Evolutionary conservation across 2,888 invertebrate genomes (phyloP), one percentile per base, ranked within the genome.

Genomic region (Didymodactylos carnosus): DNA sequence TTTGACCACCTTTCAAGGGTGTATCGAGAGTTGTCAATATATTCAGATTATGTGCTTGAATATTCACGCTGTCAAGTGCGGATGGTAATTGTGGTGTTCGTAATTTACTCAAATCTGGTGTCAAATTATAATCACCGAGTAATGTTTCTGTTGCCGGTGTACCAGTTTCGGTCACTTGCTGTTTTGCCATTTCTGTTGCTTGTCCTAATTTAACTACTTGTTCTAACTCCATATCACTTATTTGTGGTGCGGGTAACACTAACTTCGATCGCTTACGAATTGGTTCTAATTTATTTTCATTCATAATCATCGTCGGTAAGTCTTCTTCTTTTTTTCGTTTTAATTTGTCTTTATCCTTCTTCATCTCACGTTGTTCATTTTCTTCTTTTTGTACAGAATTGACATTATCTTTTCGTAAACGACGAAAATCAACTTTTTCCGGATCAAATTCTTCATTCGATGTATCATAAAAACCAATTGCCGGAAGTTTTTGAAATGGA

Each of bases 11-110:
- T 83, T 95, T 95, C 25, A 98, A 85, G 0, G 97, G 97, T 0
- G 97, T 98, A 81, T 98, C 97, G 2, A 94, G 94, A 82, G 97
- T 94, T 0, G 93, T 92, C 27, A 98, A 85, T 0, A 97, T 95
- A 91, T 98, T 94, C 80, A 98, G 91, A 82, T 98, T 97, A 84
- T 97, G 94, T 0, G 97, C 97, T 84, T 97, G 97, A 88, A 94
- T 89, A 76, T 86, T 79, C 73, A 86, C 87, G 81, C 88, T 87
- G 84, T 94, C 93, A 73, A 88, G 88, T 6, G 88, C 78, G 4
- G 84, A 89, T 3, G 94, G 93, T 0, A 94, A 94, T 75, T 94
- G 87, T 2, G 94, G 92, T 7, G 87, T 87, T 3, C 86, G 79
- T 16, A 85, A 78, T 27, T 89, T 89, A 39, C 88, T 88, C 16